Evolutionary conservation across 2,113 vertebrate species (phyloP), one percentile per base, ranked within the genome.

Genomic region (Lates calcarifer): DNA sequence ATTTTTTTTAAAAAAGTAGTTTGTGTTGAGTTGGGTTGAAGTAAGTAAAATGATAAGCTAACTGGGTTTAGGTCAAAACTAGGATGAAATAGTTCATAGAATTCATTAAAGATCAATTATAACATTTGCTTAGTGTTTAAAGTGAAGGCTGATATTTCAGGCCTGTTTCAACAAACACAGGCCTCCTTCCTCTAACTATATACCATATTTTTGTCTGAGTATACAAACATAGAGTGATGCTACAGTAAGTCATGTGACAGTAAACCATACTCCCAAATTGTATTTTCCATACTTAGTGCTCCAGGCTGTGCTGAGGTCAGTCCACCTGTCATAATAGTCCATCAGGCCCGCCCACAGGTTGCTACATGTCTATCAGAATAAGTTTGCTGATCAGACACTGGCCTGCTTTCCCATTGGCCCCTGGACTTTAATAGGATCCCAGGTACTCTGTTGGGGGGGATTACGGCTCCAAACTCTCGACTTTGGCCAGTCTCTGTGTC

Each of bases 321-420:
- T 74, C 58, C 86, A 69, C 39, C 80, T 67, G 83, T 89, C 85
- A 62, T 74, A 78, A 85, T 14, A 81, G 61, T 88, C 45, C 72
- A 70, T 68, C 39, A 66, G 87, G 60, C 83, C 89, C 85, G 87
- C 85, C 77, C 73, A 72, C 51, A 57, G 68, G 51, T 71, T 14
- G 39, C 53, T 49, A 75, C 15, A 20, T 78, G 89, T 88, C 82
- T n/a, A 87, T 92, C 87, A 86, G 87, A 80, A 80, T 79, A 93
- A 90, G 90, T 94, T 93, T 95, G 92, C 92, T 95, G 93, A 95
- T 91, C 92, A 91, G 84, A 94, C 94, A 94, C 29, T 94, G 93
- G 85, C 94, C 95, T 95, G 82, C 81, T 95, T 95, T 95, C 81
- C 71, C 71, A 94, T 96, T 95, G 95, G 95, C 88, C 90, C 86